Conservation (phyloP, 2,797 vertebrate species). For the Rhadinocentrus ornatus region DNA sequence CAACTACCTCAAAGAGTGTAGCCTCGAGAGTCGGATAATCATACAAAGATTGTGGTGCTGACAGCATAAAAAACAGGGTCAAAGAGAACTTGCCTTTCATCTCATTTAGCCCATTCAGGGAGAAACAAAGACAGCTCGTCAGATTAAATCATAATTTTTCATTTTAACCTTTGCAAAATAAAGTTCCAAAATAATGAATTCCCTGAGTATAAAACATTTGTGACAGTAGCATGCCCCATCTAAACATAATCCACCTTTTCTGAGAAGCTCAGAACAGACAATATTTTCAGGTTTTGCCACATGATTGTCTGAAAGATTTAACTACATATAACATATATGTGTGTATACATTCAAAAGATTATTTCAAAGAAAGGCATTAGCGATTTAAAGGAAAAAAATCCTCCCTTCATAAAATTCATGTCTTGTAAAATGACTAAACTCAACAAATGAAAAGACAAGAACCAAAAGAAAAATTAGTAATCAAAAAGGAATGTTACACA, state of each 20-base stretch:
- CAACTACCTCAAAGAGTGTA: conserved; percentile 56
- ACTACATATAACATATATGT: conserved; percentile 13
- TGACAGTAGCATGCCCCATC: conserved; percentile 46
- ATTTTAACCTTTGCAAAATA: conserved; percentile 49
- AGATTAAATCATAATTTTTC: conserved; percentile 50
- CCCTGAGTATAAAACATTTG: conserved; percentile 10
- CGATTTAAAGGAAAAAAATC: not conserved
- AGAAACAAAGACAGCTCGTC: conserved; percentile 47
- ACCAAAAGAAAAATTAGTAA: conserved; percentile 26
- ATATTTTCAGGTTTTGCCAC: conserved; percentile 85
- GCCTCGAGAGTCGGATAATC: conserved; percentile 57
- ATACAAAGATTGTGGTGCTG: conserved; percentile 53
- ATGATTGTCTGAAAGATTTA: conserved; percentile 78
- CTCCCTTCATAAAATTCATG: not conserved
- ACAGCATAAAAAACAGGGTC: conserved; percentile 63
- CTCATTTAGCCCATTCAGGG: conserved; percentile 52
- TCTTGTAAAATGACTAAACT: conserved; percentile 26
- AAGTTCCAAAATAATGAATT: conserved; percentile 24
- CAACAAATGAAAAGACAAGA: conserved; percentile 19
- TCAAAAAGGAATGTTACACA: conserved; percentile 41
- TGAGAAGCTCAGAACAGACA: conserved; percentile 72
- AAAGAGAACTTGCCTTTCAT: conserved; percentile 56
- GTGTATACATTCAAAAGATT: not conserved
- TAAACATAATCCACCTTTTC: conserved; percentile 51
- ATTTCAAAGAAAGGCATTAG: not conserved